Conservation (phyloP, 2,113 vertebrate species). For the Phrynosoma platyrhinos region DNA sequence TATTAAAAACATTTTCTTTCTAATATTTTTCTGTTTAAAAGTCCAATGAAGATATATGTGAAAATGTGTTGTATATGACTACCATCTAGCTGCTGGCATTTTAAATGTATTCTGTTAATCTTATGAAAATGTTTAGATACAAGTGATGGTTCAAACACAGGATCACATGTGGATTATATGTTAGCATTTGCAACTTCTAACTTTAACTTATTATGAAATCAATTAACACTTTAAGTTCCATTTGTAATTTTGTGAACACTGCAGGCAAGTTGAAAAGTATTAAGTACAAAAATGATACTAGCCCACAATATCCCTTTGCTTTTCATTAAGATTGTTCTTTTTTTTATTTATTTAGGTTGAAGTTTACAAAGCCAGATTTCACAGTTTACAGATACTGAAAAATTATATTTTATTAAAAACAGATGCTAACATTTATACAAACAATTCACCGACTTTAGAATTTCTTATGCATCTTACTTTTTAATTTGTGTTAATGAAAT, state of each 20-base stretch:
- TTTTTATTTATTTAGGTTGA: constrained; percentile 26
- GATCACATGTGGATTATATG: constrained; percentile 2
- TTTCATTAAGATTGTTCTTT: neutral
- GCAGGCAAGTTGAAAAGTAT: constrained; percentile 31
- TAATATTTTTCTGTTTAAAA: neutral
- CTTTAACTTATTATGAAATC: constrained; percentile 28
- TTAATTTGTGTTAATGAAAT: constrained; percentile 47
- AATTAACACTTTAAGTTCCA: constrained; percentile 36
- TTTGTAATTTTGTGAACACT: constrained; percentile 17
- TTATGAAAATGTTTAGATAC: neutral
- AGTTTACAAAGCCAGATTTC: neutral
- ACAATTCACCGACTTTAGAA: constrained; percentile 52
- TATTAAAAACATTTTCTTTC: too few relatives aligned
- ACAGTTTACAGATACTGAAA: constrained; percentile 10
- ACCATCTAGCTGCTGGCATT: constrained; percentile 45
- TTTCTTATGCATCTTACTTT: constrained; percentile 7
- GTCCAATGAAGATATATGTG: constrained; percentile 17
- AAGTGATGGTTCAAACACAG: constrained; percentile 31
- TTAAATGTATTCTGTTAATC: constrained; percentile 42
- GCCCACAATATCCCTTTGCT: neutral
- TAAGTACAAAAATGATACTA: constrained; percentile 48
- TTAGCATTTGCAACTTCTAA: constrained; percentile 5
- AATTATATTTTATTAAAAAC: constrained; percentile 41
- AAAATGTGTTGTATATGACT: constrained; percentile 33
- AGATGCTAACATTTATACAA: constrained; percentile 45